A percentile compares a stretch with the other conserved stretches of the same genome.
Evolutionary conservation across 2,888 invertebrate genomes (phyloP).

Genomic region (Napeogenes sylphis): DNA sequence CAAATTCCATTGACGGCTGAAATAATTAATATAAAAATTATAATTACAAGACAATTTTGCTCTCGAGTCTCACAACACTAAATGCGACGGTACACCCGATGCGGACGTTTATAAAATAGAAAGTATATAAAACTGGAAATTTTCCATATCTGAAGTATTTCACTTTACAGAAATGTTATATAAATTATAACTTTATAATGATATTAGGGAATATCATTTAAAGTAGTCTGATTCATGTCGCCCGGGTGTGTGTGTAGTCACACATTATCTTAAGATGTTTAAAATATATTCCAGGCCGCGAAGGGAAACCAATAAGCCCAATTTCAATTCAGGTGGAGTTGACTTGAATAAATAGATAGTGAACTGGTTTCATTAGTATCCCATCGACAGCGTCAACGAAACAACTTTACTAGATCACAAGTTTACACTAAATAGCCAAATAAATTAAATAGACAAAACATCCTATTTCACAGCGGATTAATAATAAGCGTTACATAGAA

Average conservation of each 20-base stretch:
- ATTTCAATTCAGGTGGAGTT: conserved; percentile 51
- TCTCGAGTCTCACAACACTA: conserved; percentile 69
- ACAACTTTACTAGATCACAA: conserved; percentile 71
- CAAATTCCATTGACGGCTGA: conserved; percentile 59
- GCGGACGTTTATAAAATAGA: conserved; percentile 61
- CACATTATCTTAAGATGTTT: conserved; percentile 52
- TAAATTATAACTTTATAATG: conserved; percentile 65
- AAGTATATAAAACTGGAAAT: conserved; percentile 57
- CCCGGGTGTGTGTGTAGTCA: conserved; percentile 28
- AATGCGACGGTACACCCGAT: conserved; percentile 56
- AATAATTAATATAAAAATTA: conserved; percentile 70
- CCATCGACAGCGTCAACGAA: conserved; percentile 68
- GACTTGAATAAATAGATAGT: conserved; percentile 62
- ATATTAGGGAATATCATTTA: conserved; percentile 72
- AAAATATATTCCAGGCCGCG: conserved; percentile 61
- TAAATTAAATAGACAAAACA: conserved; percentile 68
- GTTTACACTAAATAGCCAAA: conserved; percentile 74
- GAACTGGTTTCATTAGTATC: conserved; percentile 74
- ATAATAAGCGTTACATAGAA: conserved; percentile 63
- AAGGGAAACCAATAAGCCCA: conserved; percentile 69
- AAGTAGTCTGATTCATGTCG: conserved; percentile 47
- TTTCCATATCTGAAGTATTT: conserved; percentile 33
- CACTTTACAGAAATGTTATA: conserved; percentile 41
- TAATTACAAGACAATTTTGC: conserved; percentile 75
- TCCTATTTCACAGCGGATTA: conserved; percentile 68